Conservation (phyloP, 1,140 invertebrate genomes). For the Megalopta genalis region DNA sequence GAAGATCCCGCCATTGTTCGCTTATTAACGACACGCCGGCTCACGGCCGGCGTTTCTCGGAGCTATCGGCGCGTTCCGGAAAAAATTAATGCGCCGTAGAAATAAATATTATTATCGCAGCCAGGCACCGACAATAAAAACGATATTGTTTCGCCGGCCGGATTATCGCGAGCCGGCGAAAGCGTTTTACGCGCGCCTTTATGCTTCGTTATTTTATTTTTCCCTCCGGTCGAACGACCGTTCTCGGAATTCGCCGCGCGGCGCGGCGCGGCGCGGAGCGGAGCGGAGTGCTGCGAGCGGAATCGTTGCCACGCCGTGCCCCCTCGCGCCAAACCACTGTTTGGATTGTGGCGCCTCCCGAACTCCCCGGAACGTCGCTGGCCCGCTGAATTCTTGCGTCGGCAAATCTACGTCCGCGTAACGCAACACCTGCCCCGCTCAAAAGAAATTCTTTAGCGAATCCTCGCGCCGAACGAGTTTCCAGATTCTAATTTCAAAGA, state of each 20-base stretch:
- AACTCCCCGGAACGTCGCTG: background rate
- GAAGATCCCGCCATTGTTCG: conserved; percentile 26
- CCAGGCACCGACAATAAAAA: conserved; percentile 33
- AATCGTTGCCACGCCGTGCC: background rate
- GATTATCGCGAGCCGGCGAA: conserved; percentile 32
- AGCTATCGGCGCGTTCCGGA: conserved; percentile 12
- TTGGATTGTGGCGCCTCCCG: background rate
- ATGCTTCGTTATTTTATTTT: conserved; percentile 33
- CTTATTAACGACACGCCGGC: conserved; percentile 6
- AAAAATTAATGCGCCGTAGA: conserved; percentile 30
- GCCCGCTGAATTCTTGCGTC: background rate
- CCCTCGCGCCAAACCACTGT: background rate
- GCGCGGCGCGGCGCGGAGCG: background rate
- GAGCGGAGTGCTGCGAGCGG: too few relatives aligned
- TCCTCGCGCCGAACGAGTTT: background rate
- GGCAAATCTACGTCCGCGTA: background rate
- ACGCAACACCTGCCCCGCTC: background rate
- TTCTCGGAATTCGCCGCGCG: conserved; percentile 22
- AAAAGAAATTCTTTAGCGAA: background rate
- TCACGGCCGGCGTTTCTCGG: conserved; percentile 15
- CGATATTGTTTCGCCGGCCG: conserved; percentile 32
- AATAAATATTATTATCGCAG: conserved; percentile 45
- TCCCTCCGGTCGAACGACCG: conserved; percentile 12
- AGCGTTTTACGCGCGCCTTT: conserved; percentile 45
- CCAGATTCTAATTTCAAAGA: background rate